A percentile compares a stretch with the other conserved stretches of the same genome.
phyloP scores from a whole-genome alignment of 1,140 invertebrate genomes.

The Drosophila quadrilineata region DNA sequence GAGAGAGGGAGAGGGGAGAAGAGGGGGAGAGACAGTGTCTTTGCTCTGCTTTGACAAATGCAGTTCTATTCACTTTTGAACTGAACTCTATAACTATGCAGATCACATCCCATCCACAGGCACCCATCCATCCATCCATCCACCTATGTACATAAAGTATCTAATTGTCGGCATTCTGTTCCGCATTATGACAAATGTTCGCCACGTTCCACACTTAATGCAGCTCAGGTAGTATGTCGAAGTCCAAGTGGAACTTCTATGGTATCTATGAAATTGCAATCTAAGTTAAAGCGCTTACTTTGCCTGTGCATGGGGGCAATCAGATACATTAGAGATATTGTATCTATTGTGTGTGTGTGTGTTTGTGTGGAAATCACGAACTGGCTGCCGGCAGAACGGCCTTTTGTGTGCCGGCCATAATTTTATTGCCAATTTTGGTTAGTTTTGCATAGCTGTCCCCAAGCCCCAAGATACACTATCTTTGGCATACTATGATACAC shows the following conservation, averaged over 20 bases:
- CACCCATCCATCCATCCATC: no score
- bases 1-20: not conserved
- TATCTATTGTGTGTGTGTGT: conserved; percentile 9
- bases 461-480: not conserved
- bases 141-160: not conserved
- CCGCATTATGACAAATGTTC: conserved; percentile 72
- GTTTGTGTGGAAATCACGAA: conserved; percentile 48
- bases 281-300: conserved; percentile 49
- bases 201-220: conserved; percentile 47
- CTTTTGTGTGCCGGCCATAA: conserved; percentile 41
- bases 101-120: no score
- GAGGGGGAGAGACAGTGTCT: no score
- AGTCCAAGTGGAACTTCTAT: conserved; percentile 32
- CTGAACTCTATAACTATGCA: conserved; percentile 11
- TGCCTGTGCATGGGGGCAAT: conserved; percentile 31
- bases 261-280: conserved; percentile 60
- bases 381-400: conserved; percentile 49
- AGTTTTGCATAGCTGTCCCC: conserved; percentile 58
- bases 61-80: no score
- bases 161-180: conserved; percentile 36
- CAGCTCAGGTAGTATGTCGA: conserved; percentile 56
- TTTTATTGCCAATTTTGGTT: conserved; percentile 58
- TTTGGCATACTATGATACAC: no score
- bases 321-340: conserved; percentile 46
- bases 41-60: no score